Base-by-base conservation (phyloP, 2,797 vertebrate genomes). In the Danio tinwini region DNA sequence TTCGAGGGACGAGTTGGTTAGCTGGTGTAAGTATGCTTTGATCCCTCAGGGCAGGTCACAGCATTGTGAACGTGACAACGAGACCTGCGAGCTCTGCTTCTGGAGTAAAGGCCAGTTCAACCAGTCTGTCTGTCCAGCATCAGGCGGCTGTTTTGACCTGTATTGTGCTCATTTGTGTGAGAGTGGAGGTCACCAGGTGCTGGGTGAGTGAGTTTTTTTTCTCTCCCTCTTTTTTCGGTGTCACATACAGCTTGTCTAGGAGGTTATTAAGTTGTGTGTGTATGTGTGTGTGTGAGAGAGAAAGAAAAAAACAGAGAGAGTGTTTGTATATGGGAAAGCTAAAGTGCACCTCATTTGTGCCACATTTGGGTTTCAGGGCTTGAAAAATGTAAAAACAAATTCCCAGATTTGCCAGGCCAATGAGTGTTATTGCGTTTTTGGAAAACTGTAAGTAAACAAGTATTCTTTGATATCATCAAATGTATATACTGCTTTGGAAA, bases 91-190 rank as follows among this genome's bases (percentile, higher is more conserved):
- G 63, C 37, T 67, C 64, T 65, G 40, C 68, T 52, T 44, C 29
- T 47, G 75, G 37, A 58, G 81, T 84, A 55, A 82, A 76, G 90
- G 88, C 89, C 85, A 87, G 90, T 90, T 90, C 79, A 89, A 89
- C 88, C 77, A 37, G 88, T 81, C 83, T 81, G 84, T 81, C 77
- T 47, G 19, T 77, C 76, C 56, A 44, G 64, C 75, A 21, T 80
- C 74, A 19, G 49, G 39, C 29, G 74, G 2, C 12, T 58, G n/a
- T 71, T 83, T 67, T 80, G 76, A 79, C 86, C 85, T 86, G 82
- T 74, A 74, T 84, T 63, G 52, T 14, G 50, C 69, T 80, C 50
- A 77, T 74, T 74, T 65, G 45, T 73, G 70, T 71, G 83, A 81
- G 76, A 50, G 72, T 50, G 44, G 71, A 81, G 84, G 80, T 84